Base-by-base conservation (phyloP, 2,888 invertebrate species). In the Hirtodrosophila histrioides region DNA sequence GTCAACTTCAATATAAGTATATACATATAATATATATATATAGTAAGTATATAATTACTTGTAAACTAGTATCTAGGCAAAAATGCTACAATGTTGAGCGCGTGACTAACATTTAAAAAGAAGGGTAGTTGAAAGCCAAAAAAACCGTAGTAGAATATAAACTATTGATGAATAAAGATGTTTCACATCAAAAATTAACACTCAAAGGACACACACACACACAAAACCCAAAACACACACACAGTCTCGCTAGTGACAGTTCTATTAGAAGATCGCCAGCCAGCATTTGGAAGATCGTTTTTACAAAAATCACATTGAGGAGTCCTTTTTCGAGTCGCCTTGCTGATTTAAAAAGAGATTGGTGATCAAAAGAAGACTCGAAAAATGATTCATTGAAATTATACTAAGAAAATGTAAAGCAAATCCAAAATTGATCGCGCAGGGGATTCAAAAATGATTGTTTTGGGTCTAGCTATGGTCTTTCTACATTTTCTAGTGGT, bases 1-100 rank as follows among this genome's bases (percentile, higher is more conserved):
- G 45, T 76, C n/a, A 64, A 72, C 71, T 76, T 76, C 57, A 78
- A 65, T 68, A 53, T 50, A 46, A 49, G 45, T 51, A 17, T 17
- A 17, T 17, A 17, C 17, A 17, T 17, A 17, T n/a, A 17, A 1
- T 17, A 17, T 17, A 17, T 17, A n/a, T n/a, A 51, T 48, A 43
- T 54, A 55, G 51, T 12, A 55, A 45, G 58, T 48, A 50, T 57
- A 49, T 39, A 53, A 12, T 39, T 69, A 48, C 44, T 17, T 53
- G 41, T 71, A 61, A 41, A 7, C n/a, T 62, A 69, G 62, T 53
- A 48, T 39, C 56, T 44, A 53, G 54, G 44, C 53, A 36, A 69
- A 36, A 69, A 41, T 48, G 51, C 51, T 60, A 61, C 36, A 66
- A 66, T 36, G 9, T 8, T 8, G 31, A 31, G 31, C 31, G 8